Base-by-base conservation (phyloP, 1,140 invertebrate genomes). In the Lethocerus indicus region DNA sequence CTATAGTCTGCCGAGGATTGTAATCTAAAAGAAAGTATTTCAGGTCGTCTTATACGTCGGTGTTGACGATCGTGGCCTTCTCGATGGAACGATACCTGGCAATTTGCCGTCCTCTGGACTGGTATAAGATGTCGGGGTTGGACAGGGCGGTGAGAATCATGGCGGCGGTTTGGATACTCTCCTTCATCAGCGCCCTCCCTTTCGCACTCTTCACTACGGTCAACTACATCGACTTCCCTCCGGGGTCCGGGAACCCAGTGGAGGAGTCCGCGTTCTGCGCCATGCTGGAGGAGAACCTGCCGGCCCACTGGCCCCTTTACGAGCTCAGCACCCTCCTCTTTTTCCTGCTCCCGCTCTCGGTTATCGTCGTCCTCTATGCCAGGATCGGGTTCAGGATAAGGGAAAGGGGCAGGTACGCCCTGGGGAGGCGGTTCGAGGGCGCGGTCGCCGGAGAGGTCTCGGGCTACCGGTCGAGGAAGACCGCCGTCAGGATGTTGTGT, bases 61-160 rank as follows among this genome's bases (percentile, higher is more conserved):
- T 93, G 1, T 68, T 94, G 57, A 90, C 86, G 21, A 93, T 95
- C 54, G 83, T 89, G 14, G 81, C 83, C 20, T 90, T 90, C 64
- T 86, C 84, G 0, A 76, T 79, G 58, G 84, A 88, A 64, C 71
- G 89, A 36, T 95, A 93, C 67, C 63, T 93, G 25, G 90, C 90
- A 14, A 93, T 96, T 56, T 94, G 89, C 59, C 81, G 93, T 64
- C 88, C 89, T 0, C 65, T 94, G 29, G 76, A 81, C 54, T 68
- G 78, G 18, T 79, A 88, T 60, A 77, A 78, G 2, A 82, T 89
- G 70, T 81, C 82, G 0, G 82, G 82, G 5, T 70, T 90, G 29
- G 75, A 81, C 37, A 69, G 87, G 25, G 84, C 87, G 1, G 60
- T 85, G n/a, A 73, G 79, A 27, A 85, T 90, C 40, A 89, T 94